These are phyloP conservation scores for Epinephelus malabaricus DNA, from an alignment of 2,797 vertebrate genomes.

Conservation along the genomic window DNA sequence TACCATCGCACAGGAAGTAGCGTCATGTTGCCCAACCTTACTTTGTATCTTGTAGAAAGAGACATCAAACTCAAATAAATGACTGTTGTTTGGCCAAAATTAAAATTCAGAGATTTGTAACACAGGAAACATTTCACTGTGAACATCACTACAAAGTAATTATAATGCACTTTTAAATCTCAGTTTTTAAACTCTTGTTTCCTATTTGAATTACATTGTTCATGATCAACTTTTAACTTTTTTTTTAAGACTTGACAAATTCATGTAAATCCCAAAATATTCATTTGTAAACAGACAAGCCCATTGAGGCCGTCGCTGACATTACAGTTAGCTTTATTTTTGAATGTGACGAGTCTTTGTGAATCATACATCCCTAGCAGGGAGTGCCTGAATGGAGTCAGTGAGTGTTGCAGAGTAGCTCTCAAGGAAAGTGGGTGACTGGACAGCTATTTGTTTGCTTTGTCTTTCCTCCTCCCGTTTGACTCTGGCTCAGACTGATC, in stretches of 20 bases:
- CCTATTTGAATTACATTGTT: background rate
- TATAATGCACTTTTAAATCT: background rate
- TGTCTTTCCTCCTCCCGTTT: slow-evolving; percentile 43
- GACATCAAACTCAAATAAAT: background rate
- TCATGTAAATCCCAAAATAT: background rate
- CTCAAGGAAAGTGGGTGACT: slow-evolving; percentile 53
- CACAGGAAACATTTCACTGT: background rate
- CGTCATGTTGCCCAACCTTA: background rate
- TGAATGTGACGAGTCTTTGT: slow-evolving; percentile 27
- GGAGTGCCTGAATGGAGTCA: slow-evolving; percentile 47
- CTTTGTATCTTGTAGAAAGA: background rate
- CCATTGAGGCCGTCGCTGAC: background rate
- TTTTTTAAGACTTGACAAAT: background rate
- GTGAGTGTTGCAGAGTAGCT: slow-evolving; percentile 29
- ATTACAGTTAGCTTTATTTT: background rate
- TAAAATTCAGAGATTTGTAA: background rate
- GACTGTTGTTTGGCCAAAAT: background rate
- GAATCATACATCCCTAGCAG: slow-evolving; percentile 50
- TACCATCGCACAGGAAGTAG: too few species aligned
- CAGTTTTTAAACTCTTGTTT: background rate
- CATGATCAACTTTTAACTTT: background rate
- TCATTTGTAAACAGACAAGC: background rate
- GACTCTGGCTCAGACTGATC: slow-evolving; percentile 51
- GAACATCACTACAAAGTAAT: background rate
- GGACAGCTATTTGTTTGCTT: slow-evolving; percentile 58